Evolutionary conservation across 53 echinoderm and acorn worm species (phyloP), one percentile per base, ranked within the genome.

Genomic region (Glandiceps talaboti): DNA sequence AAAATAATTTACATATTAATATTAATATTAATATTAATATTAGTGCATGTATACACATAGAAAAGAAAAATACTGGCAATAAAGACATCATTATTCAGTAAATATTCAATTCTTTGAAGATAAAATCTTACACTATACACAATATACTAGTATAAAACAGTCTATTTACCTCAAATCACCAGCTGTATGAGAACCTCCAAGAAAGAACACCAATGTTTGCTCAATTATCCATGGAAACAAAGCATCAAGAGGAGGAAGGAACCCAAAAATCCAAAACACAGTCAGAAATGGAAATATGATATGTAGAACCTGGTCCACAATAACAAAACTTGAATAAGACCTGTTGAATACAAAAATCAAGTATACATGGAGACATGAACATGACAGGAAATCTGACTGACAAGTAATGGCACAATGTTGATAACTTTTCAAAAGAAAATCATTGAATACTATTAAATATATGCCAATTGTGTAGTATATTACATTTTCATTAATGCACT

Each of bases 151-250:
- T n/a, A n/a, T n/a, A n/a, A n/a, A n/a, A n/a, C 64, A 45, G 6
- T 45, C 64, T 45, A 20, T 33, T 78, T 93, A 95, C 96, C 96
- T 95, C 1, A 90, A 31, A 85, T 95, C 93, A 79, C 90, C 88
- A 28, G 96, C 96, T 82, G 93, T 87, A 0, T 84, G 88, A 74
- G 96, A 95, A 14, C 96, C 96, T 77, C 93, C 96, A 27, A 93
- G 82, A 25, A 80, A 77, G 77, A 80, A 73, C 74, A 90, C 79
- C 20, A 89, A 85, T 26, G 76, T 33, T 77, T 92, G 92, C 74
- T 95, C 96, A 77, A 88, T 85, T 27, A 93, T 33, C 96, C 96
- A 95, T 26, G 92, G 80, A 1, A 85, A 30, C 10, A 95, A 77
- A 29, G 93, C 90, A 78, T 93, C 96, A 14, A 95, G 31, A 27